A percentile compares a stretch with the other conserved stretches of the same genome.
Conservation (phyloP, 2,113 vertebrate genomes). For the Cyanoliseus patagonus region DNA sequence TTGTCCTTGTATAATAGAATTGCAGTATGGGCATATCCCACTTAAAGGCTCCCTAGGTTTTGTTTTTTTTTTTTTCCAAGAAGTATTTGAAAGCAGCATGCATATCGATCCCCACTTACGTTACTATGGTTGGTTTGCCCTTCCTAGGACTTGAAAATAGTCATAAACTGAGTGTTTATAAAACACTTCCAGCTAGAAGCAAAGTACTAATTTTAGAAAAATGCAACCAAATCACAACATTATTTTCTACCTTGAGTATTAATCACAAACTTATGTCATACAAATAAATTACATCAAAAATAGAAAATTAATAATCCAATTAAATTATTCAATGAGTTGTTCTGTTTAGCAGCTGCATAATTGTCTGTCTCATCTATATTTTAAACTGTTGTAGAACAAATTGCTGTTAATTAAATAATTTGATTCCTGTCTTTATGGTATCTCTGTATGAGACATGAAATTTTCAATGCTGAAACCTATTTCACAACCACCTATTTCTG, state of each 20-base stretch:
- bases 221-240: not conserved
- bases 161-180: not conserved
- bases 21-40: constrained; percentile 43
- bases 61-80: not conserved
- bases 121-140: not conserved
- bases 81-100: constrained; percentile 31
- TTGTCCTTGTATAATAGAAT: constrained; percentile 65
- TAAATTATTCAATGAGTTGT: constrained; percentile 66
- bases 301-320: constrained; percentile 37
- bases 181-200: constrained; percentile 8
- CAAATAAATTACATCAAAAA: constrained; percentile 11
- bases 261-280: not conserved
- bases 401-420: constrained; percentile 48
- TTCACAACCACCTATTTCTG: not conserved
- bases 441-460: not conserved
- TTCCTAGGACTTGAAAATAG: constrained; percentile 4
- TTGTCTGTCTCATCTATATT: constrained; percentile 58
- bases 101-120: not conserved
- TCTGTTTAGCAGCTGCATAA: constrained; percentile 56
- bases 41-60: constrained; percentile 34
- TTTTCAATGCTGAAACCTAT: not conserved
- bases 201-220: not conserved
- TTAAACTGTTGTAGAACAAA: constrained; percentile 49
- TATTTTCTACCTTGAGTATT: not conserved
- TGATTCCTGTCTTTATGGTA: not conserved